phyloP scores from a whole-genome alignment of 2,888 invertebrate species.

The Bedellia somnulentella region DNA sequence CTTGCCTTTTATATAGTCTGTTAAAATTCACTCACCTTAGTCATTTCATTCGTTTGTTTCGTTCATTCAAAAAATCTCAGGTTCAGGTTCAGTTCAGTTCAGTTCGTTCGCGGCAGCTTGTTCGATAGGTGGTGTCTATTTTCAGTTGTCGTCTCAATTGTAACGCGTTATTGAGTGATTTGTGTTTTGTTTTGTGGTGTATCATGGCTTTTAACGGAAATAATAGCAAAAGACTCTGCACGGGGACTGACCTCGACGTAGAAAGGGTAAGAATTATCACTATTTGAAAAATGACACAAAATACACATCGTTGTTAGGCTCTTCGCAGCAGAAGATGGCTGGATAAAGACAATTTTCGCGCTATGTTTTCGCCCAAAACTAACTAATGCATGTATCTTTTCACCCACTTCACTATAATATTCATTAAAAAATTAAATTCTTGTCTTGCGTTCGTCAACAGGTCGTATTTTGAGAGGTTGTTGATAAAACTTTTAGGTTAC shows the following conservation, averaged over 20 bases:
- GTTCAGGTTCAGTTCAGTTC: slow-evolving; percentile 21
- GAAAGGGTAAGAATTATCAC: slow-evolving; percentile 57
- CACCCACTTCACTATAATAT: too few relatives aligned
- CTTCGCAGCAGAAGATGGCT: slow-evolving; percentile 50
- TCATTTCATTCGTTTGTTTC: slow-evolving; percentile 7
- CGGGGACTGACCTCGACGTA: slow-evolving; percentile 50
- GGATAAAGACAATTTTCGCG: slow-evolving; percentile 40
- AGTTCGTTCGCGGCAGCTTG: slow-evolving; percentile 40
- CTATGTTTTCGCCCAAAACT: too few relatives aligned
- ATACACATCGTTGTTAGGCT: too few relatives aligned
- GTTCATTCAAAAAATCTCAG: slow-evolving; percentile 24
- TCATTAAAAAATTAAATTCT: too few relatives aligned
- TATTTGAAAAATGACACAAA: too few relatives aligned
- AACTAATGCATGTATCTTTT: too few relatives aligned
- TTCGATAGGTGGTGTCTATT: slow-evolving; percentile 21
- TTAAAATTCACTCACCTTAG: too few relatives aligned
- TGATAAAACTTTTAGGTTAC: too few relatives aligned
- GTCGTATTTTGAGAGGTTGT: too few relatives aligned
- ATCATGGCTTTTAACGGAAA: slow-evolving; percentile 74
- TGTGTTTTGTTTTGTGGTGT: slow-evolving; percentile 63
- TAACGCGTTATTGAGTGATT: slow-evolving; percentile 56
- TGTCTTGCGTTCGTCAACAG: too few relatives aligned
- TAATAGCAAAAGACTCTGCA: slow-evolving; percentile 60
- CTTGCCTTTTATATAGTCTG: too few relatives aligned
- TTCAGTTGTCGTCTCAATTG: slow-evolving; percentile 18